These are phyloP conservation scores for Polydrusus pterygomalis DNA, from an alignment of 2,888 invertebrate species.

Conservation along the genomic window DNA sequence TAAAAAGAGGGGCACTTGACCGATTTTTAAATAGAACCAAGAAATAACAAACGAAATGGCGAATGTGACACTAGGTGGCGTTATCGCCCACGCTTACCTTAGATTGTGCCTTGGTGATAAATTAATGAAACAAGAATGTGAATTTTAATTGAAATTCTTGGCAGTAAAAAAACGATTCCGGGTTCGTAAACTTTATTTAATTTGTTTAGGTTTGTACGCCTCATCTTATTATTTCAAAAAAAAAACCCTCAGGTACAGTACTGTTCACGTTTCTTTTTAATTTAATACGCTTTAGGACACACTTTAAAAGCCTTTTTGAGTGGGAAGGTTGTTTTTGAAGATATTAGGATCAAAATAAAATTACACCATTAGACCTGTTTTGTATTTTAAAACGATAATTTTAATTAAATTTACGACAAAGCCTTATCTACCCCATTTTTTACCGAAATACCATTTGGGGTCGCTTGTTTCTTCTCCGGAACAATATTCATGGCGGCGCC, in stretches of 20 bases:
- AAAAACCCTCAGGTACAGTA: constrained; percentile 17
- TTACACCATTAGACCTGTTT: constrained; percentile 49
- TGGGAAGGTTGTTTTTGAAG: constrained; percentile 28
- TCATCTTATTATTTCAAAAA: constrained; percentile 20
- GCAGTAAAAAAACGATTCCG: neutral
- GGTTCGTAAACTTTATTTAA: neutral
- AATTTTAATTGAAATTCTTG: no score
- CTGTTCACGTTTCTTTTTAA: constrained; percentile 19
- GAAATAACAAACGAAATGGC: no score
- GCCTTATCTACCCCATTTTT: constrained; percentile 55
- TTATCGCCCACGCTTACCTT: no score
- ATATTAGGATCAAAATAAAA: constrained; percentile 40
- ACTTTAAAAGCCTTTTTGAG: constrained; percentile 26
- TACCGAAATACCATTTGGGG: constrained; percentile 52
- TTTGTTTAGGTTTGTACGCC: neutral
- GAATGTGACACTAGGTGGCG: no score
- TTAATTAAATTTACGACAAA: constrained; percentile 55
- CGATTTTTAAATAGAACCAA: no score
- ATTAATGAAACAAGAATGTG: no score
- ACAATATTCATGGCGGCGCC: constrained; percentile 56
- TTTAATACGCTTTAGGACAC: constrained; percentile 27
- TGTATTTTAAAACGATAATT: constrained; percentile 55
- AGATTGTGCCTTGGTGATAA: no score
- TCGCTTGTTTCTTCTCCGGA: constrained; percentile 47
- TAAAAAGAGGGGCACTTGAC: no score